These are phyloP conservation scores for Aquatica leii DNA, from an alignment of 2,888 invertebrate species.

Conservation along the genomic window DNA sequence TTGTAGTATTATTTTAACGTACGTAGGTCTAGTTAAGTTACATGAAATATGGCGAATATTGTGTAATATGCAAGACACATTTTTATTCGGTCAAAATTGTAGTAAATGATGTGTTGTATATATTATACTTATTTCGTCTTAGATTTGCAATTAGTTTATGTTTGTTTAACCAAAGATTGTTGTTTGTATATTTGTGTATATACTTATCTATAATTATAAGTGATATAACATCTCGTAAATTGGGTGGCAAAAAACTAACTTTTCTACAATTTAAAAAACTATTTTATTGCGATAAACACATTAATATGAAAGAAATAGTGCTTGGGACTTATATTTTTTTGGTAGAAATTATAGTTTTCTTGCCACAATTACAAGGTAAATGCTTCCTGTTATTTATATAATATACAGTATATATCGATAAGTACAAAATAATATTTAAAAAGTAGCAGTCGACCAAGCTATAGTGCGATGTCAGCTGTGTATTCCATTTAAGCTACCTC, in stretches of 20 bases:
- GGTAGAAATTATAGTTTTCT: constrained; percentile 35
- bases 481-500: constrained; percentile 55
- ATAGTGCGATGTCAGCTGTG: constrained; percentile 52
- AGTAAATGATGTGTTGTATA: constrained; percentile 24
- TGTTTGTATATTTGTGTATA: constrained; percentile 59
- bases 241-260: constrained; percentile 25
- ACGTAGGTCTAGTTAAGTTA: constrained; percentile 27
- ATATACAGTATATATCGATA: constrained; percentile 59
- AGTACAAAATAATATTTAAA: constrained; percentile 56
- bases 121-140: constrained; percentile 33
- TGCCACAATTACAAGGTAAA: constrained; percentile 54
- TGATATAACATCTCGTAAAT: constrained; percentile 37
- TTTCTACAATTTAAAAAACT: constrained; percentile 20
- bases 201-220: constrained; percentile 43
- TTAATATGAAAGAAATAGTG: background rate
- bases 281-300: background rate
- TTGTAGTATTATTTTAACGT: constrained; percentile 50
- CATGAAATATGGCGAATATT: constrained; percentile 26
- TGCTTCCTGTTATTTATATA: constrained; percentile 58
- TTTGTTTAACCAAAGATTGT: constrained; percentile 60
- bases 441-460: constrained; percentile 52
- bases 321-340: constrained; percentile 9
- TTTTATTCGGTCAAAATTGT: constrained; percentile 24
- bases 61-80: constrained; percentile 8
- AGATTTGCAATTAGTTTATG: constrained; percentile 39